These are phyloP conservation scores for Archocentrus centrarchus DNA, from an alignment of 2,113 vertebrate species.

Conservation along the genomic window DNA sequence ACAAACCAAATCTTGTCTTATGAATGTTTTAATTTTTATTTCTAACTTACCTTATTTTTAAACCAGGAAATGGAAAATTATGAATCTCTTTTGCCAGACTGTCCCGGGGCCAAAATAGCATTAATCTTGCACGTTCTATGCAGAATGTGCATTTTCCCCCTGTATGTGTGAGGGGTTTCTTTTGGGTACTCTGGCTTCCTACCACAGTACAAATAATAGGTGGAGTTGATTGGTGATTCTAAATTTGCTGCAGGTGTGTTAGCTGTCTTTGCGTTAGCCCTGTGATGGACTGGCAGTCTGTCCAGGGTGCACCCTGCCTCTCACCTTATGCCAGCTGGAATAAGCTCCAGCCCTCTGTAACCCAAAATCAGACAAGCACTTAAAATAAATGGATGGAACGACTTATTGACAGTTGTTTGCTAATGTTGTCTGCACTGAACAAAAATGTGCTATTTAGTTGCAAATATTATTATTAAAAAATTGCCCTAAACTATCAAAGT, in stretches of 20 bases:
- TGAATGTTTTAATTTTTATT: neutral
- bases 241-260: constrained; percentile 5
- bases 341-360: neutral
- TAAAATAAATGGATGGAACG: neutral
- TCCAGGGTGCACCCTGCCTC: neutral
- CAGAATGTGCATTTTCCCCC: neutral
- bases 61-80: too few species aligned
- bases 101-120: neutral
- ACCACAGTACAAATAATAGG: neutral
- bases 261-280: neutral
- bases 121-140: neutral
- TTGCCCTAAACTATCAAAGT: neutral
- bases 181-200: neutral
- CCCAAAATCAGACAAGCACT: neutral
- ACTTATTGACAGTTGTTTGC: neutral
- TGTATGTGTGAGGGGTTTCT: neutral
- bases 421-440: neutral
- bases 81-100: too few species aligned
- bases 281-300: neutral
- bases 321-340: neutral
- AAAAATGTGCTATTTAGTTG: neutral
- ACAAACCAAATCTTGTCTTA: neutral
- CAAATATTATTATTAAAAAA: neutral
- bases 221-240: neutral
- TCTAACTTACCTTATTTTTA: neutral